Percentiles rank a stretch among this genome's conserved stretches.
Evolutionary conservation across 2,888 invertebrate genomes (phyloP).

Genomic region (Cylindroiulus punctatus): DNA sequence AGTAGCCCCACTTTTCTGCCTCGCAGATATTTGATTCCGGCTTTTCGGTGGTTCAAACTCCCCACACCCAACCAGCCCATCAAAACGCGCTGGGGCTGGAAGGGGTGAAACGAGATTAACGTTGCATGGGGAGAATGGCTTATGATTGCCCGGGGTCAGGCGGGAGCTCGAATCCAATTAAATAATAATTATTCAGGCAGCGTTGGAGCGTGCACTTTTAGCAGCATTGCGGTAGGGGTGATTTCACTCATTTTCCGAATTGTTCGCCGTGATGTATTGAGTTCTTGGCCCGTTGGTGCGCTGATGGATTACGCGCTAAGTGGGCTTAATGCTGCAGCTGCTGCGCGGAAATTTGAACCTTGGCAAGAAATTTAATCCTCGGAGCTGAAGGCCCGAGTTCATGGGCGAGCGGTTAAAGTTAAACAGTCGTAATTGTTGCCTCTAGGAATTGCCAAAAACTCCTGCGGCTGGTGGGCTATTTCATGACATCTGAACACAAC

Average conservation of each 20-base stretch:
- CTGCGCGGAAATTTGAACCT: neutral
- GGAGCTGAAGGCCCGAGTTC: neutral
- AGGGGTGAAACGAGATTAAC: neutral
- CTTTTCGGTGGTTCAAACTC: slow-evolving; percentile 9
- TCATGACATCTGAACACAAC: no score
- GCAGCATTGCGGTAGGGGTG: neutral
- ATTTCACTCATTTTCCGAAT: slow-evolving; percentile 20
- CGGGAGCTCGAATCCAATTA: slow-evolving; percentile 6
- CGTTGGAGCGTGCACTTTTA: neutral
- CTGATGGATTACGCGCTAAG: slow-evolving; percentile 33
- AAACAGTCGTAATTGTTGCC: neutral
- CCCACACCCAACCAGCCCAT: neutral
- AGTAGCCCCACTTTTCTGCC: slow-evolving; percentile 7
- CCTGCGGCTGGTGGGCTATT: neutral
- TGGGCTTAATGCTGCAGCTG: slow-evolving; percentile 38
- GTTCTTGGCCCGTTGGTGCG: slow-evolving; percentile 18
- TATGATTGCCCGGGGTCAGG: slow-evolving; percentile 24
- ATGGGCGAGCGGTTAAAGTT: neutral
- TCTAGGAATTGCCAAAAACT: neutral
- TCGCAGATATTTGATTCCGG: neutral
- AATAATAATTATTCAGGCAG: slow-evolving; percentile 29
- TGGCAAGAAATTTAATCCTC: slow-evolving; percentile 15
- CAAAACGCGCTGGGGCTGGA: neutral
- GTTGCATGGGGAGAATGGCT: neutral
- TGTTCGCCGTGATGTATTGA: slow-evolving; percentile 16